Percentiles rank a stretch among this genome's conserved stretches.
Evolutionary conservation across 1,140 invertebrate genomes (phyloP).

Genomic region (Panagrolaimus sp.): DNA sequence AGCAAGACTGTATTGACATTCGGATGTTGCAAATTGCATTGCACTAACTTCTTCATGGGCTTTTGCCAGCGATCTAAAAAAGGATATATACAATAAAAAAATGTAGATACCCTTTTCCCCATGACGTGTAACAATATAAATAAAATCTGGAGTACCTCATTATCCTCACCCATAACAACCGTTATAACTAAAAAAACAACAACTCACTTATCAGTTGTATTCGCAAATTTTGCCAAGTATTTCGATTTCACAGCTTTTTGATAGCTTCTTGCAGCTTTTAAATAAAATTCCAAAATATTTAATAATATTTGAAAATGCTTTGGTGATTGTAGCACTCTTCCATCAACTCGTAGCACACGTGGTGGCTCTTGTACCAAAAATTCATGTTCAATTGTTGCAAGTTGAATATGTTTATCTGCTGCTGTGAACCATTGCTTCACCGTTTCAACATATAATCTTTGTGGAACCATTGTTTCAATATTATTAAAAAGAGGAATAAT

Average conservation of each 20-base stretch:
- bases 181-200: not conserved
- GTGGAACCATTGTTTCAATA: not conserved
- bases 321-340: not conserved
- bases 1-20: not conserved
- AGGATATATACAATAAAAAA: not conserved
- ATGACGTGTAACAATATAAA: no score
- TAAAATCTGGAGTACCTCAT: no score
- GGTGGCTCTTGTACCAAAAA: not conserved
- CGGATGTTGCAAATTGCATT: not conserved
- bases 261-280: not conserved
- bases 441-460: not conserved
- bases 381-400: not conserved
- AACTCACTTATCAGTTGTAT: not conserved
- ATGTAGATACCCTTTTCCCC: not conserved
- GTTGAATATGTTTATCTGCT: not conserved
- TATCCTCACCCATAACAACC: not conserved
- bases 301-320: not conserved
- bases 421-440: not conserved
- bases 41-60: not conserved
- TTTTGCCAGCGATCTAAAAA: not conserved
- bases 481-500: no score
- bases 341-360: not conserved
- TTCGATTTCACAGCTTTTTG: not conserved
- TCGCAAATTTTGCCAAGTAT: not conserved
- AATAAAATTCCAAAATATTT: conserved; percentile 1